Percentiles rank a stretch among this genome's conserved stretches.
phyloP scores from a whole-genome alignment of 2,888 invertebrate species.

The Cremastinae sp. region DNA sequence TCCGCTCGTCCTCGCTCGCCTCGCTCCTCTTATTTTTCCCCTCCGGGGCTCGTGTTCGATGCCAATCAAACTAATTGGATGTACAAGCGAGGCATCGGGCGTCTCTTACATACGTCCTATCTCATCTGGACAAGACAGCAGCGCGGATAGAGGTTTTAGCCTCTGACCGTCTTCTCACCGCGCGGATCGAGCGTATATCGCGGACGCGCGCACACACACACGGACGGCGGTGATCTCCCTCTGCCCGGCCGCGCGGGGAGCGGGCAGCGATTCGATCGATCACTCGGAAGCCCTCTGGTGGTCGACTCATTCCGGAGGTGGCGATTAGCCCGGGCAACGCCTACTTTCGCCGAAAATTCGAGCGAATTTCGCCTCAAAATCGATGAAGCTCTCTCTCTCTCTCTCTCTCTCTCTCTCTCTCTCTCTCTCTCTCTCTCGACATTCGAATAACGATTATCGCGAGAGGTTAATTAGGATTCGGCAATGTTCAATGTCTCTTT shows the following conservation, averaged over 20 bases:
- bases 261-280: slow-evolving; percentile 43
- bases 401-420: no score
- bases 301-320: slow-evolving; percentile 36
- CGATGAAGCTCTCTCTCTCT: no score
- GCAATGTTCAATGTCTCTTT: slow-evolving; percentile 26
- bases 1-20: background rate
- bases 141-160: slow-evolving; percentile 6
- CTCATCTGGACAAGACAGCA: background rate
- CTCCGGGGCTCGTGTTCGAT: slow-evolving; percentile 15
- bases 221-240: background rate
- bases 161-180: slow-evolving; percentile 19
- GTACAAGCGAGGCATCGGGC: slow-evolving; percentile 30
- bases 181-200: slow-evolving; percentile 2
- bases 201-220: background rate
- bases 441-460: background rate
- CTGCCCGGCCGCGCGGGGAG: background rate
- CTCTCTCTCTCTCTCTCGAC: no score
- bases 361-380: background rate
- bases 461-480: slow-evolving; percentile 5
- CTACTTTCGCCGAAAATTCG: slow-evolving; percentile 20
- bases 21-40: no score
- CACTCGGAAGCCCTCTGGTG: slow-evolving; percentile 27
- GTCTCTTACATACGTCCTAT: background rate
- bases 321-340: slow-evolving; percentile 59
- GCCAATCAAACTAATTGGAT: slow-evolving; percentile 60